Conservation (phyloP, 2,113 vertebrate species). For the Syngnathoides biaculeatus region DNA sequence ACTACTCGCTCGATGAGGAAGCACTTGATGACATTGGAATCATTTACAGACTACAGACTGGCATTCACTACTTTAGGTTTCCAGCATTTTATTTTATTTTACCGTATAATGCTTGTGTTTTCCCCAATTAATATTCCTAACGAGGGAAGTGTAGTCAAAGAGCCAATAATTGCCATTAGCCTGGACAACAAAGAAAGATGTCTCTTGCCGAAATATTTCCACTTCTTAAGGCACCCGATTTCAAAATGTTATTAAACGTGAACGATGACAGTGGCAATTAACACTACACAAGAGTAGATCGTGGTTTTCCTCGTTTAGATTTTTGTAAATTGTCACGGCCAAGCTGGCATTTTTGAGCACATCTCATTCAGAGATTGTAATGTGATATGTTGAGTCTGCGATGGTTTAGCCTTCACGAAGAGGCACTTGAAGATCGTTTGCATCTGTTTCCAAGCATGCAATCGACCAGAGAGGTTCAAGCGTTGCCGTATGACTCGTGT, state of each 20-base stretch:
- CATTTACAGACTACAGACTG: conserved; percentile 5
- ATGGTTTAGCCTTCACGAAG: not conserved
- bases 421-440: not conserved
- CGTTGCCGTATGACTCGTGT: not conserved
- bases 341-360: not conserved
- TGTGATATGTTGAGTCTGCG: conserved; percentile 4
- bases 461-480: not conserved
- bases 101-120: not conserved
- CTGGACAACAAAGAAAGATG: conserved; percentile 52
- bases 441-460: not conserved
- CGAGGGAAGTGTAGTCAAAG: not conserved
- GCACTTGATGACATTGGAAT: conserved; percentile 6
- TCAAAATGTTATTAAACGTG: not conserved
- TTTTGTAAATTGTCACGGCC: not conserved
- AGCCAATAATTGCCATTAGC: conserved; percentile 15
- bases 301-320: not conserved
- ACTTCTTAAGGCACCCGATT: not conserved
- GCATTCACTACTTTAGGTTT: not conserved
- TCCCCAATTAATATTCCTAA: not conserved
- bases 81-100: not conserved
- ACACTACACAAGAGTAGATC: not conserved
- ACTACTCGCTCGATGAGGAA: conserved; percentile 28
- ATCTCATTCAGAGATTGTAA: conserved; percentile 3
- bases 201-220: conserved; percentile 16
- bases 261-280: not conserved